Percentiles rank a stretch among this genome's conserved stretches.
Conservation (phyloP, 2,797 vertebrate genomes). For the Morus bassanus region DNA sequence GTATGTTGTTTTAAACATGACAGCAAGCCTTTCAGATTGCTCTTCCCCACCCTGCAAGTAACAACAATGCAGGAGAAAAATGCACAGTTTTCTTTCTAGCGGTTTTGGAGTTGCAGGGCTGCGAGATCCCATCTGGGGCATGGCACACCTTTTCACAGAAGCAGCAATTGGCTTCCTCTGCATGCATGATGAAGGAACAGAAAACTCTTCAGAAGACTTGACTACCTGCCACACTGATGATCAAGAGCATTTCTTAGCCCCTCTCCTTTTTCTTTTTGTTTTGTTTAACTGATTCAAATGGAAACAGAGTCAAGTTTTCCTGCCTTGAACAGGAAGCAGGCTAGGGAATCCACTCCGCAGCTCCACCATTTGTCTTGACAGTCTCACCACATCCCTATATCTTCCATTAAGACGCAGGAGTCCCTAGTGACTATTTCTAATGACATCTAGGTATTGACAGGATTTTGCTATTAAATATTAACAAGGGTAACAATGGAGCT, state of each 20-base stretch:
- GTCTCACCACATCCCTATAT: neutral
- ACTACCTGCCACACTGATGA: neutral
- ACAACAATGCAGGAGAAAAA: neutral
- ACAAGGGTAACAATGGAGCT: neutral
- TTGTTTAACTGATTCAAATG: neutral
- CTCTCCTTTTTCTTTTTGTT: neutral
- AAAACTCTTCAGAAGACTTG: neutral
- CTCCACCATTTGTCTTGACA: neutral
- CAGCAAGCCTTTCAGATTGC: neutral
- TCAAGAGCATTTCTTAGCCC: neutral
- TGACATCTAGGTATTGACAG: neutral
- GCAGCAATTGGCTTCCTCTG: neutral
- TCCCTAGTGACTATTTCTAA: neutral
- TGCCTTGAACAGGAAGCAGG: neutral
- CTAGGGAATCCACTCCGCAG: neutral
- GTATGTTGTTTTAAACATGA: neutral
- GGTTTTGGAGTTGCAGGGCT: neutral
- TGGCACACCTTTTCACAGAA: neutral
- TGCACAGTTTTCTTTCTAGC: neutral
- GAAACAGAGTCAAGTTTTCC: neutral
- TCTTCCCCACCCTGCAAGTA: neutral
- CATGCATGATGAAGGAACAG: neutral
- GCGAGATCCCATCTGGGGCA: neutral
- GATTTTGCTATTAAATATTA: neutral
- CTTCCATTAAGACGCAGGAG: neutral